phyloP scores from a whole-genome alignment of 2,797 vertebrate genomes.

The Myoxocephalus aenaeus region DNA sequence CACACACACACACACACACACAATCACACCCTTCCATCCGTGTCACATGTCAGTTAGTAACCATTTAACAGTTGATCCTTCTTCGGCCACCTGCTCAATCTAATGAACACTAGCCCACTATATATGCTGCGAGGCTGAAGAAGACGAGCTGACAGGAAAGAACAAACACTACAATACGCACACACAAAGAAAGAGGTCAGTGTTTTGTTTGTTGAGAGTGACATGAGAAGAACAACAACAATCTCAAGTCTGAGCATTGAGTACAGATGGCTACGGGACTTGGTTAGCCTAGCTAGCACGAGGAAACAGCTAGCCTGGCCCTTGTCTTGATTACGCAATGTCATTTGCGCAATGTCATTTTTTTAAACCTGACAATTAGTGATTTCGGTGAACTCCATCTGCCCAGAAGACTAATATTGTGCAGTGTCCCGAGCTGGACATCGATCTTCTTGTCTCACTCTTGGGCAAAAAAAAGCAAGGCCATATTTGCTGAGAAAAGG shows the following conservation, averaged over 20 bases:
- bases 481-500: neutral
- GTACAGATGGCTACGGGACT: too few species aligned
- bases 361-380: neutral
- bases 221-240: too few species aligned
- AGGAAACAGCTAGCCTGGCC: neutral
- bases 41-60: constrained; percentile 41
- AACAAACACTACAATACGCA: neutral
- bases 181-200: neutral
- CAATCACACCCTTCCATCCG: constrained; percentile 29
- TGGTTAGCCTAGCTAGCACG: neutral
- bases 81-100: constrained; percentile 30
- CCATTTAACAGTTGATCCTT: constrained; percentile 42
- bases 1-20: neutral
- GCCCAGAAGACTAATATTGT: neutral
- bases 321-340: neutral
- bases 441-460: neutral
- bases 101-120: constrained; percentile 21
- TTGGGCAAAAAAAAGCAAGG: neutral
- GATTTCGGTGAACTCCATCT: neutral
- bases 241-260: too few species aligned
- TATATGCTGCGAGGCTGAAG: constrained; percentile 9
- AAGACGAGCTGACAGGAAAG: neutral
- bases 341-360: neutral
- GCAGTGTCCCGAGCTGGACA: neutral
- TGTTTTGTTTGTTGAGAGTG: too few species aligned